Evolutionary conservation across 2,113 vertebrate genomes (phyloP).

Genomic region (Psilopogon haemacephalus): DNA sequence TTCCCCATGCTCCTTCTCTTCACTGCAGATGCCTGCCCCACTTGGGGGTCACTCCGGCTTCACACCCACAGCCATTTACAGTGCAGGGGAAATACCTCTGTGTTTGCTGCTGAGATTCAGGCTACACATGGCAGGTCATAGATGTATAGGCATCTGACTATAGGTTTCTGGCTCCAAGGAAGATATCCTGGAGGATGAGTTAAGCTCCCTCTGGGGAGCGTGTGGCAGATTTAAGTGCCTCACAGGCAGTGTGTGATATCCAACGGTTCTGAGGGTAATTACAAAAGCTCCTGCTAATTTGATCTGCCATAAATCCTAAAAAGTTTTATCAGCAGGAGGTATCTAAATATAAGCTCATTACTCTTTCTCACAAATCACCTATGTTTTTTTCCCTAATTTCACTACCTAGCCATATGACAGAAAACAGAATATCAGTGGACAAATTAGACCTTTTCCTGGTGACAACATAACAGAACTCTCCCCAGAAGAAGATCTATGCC

Average conservation of each 20-base stretch:
- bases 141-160: not conserved
- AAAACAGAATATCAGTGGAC: not conserved
- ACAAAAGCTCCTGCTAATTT: not conserved
- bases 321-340: not conserved
- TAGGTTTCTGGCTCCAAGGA: not conserved
- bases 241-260: not conserved
- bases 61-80: rapidly evolving
- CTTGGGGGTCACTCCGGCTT: rapidly evolving
- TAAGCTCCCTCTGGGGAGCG: rapidly evolving
- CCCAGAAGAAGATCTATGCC: not conserved
- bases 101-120: not conserved
- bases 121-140: not conserved
- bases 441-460: not conserved
- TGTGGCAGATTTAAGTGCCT: not conserved
- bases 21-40: rapidly evolving
- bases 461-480: not conserved
- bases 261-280: not conserved
- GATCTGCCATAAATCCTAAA: not conserved
- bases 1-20: rapidly evolving
- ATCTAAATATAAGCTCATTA: not conserved
- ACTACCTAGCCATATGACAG: not conserved
- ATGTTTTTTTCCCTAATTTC: not conserved
- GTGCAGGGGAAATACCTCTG: rapidly evolving
- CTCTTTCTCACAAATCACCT: not conserved
- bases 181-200: not conserved